Evolutionary conservation across 1,140 invertebrate species (phyloP), one percentile per base, ranked within the genome.

Genomic region (Hyposmocoma kahamanoa): DNA sequence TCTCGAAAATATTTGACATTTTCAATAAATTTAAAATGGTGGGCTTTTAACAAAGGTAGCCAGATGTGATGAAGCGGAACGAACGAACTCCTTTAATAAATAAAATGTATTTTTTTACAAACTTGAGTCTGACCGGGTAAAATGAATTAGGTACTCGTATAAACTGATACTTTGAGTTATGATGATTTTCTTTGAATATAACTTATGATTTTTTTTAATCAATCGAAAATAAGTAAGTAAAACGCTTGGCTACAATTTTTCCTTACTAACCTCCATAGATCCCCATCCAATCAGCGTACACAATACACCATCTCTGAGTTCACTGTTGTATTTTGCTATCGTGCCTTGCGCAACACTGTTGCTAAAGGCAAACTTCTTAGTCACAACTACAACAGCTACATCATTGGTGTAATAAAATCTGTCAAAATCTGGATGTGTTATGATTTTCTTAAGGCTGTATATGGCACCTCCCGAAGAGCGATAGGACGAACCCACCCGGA

Each of bases 221-320:
- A n/a, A n/a, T n/a, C n/a, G n/a, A n/a, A n/a, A n/a, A n/a, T n/a
- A 13, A n/a, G 19, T n/a, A 28, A 42, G 8, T n/a, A 22, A n/a
- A 50, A 34, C n/a, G n/a, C n/a, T n/a, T n/a, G n/a, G n/a, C 15
- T 22, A 20, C 17, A 22, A 20, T 24, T 43, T 3, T 1, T 43
- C n/a, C n/a, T n/a, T n/a, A 60, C 54, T 53, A 50, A 84, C 79
- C 63, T 78, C 58, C 5, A 61, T 67, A 19, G 70, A 61, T 22
- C 81, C 81, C 81, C 81, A 84, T 42, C 81, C 81, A 19, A 71
- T 51, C 1, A 84, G 47, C 0, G 63, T 70, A 36, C 68, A 73
- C 0, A 72, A 22, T 4, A 75, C 74, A 45, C 73, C 66, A 3
- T 61, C 43, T 10, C 52, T 53, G 0, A 83, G 44, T 46, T 83